These are phyloP conservation scores for Nestor notabilis DNA, from an alignment of 2,113 vertebrate genomes.

Conservation along the genomic window DNA sequence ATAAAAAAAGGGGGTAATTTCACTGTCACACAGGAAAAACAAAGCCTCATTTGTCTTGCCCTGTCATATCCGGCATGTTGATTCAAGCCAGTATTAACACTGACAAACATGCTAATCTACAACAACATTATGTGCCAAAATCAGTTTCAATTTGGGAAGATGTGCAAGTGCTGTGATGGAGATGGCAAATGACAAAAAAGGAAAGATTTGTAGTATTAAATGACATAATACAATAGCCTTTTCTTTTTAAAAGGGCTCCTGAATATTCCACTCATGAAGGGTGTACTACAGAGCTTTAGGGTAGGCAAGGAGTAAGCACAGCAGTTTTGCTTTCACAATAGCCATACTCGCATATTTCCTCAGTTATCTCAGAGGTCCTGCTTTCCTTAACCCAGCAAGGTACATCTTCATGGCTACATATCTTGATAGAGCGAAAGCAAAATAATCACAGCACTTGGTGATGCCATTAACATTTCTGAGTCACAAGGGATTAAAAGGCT, in stretches of 20 bases:
- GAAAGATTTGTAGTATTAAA: neutral
- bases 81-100: constrained; percentile 47
- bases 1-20: constrained; percentile 25
- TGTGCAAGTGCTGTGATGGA: neutral
- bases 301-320: neutral
- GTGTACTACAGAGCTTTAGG: neutral
- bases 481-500: constrained; percentile 32
- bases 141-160: neutral
- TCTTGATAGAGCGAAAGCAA: constrained; percentile 54
- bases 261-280: neutral
- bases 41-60: constrained; percentile 56
- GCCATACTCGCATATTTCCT: neutral
- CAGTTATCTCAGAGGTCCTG: neutral
- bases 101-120: constrained; percentile 23
- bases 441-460: constrained; percentile 53
- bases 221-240: neutral
- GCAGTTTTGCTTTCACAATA: neutral
- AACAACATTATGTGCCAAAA: neutral
- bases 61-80: constrained; percentile 4
- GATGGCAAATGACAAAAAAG: neutral
- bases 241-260: neutral
- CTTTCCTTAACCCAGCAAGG: constrained; percentile 32
- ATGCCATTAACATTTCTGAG: constrained; percentile 56
- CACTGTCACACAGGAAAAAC: constrained; percentile 29
- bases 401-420: neutral